Evolutionary conservation across 2,797 vertebrate species (phyloP), one percentile per base, ranked within the genome.

Genomic region (Ctenosaura bakeri): DNA sequence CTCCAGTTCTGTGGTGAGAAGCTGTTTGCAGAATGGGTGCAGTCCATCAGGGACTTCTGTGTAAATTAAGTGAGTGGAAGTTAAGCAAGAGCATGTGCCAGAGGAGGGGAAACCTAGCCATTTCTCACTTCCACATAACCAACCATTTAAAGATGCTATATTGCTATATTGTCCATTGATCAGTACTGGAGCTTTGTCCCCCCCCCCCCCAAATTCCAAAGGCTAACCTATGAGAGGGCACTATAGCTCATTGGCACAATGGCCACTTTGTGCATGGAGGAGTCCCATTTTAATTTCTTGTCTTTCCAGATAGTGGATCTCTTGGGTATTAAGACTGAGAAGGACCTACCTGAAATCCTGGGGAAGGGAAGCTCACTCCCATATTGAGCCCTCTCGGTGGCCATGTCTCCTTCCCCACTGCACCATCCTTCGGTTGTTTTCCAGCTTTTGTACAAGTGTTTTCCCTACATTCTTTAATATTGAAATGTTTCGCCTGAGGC

Each of bases 1-100:
- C 35, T 87, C 73, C 59, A 83, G 86, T 90, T 90, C 59, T 83
- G n/a, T 87, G 71, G 80, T 14, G 77, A 90, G 71, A 83, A 78
- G 71, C 71, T 87, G 12, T 87, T 71, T 69, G 62, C 42, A 77
- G 86, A 78, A 87, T 90, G 85, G 89, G 59, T 87, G 85, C 79
- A 66, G 38, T 84, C 38, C 64, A 26, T 82, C 81, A 62, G 80
- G 86, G 82, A 71, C 59, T 69, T 78, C 64, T 7, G 80, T 38
- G 71, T 78, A 81, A 56, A 78, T 88, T 78, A 56, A 59, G 84
- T 84, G 59, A 84, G 84, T 88, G 59, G 22, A 20, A 54, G 32
- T 56, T 71, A 52, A 59, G 62, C 56, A 69, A 79, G n/a, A 71
- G 52, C 3, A 71, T 90, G 56, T 71, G 24, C 42, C 26, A 26